Conservation (phyloP, 2,113 vertebrate genomes). For the Psittacus erithacus region DNA sequence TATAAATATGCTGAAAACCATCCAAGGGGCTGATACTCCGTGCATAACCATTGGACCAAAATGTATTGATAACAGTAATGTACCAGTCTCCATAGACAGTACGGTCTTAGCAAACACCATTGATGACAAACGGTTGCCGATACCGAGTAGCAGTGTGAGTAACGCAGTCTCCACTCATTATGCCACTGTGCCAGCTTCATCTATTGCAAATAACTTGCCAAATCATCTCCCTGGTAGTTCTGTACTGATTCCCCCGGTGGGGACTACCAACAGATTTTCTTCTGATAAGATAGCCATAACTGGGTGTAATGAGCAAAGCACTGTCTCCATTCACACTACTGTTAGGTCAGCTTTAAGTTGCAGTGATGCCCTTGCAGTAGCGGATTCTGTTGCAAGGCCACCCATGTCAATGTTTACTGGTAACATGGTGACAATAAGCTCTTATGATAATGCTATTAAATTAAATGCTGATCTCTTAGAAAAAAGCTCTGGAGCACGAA, state of each 20-base stretch:
- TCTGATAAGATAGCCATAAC: slow-evolving; percentile 78
- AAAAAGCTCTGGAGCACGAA: slow-evolving; percentile 67
- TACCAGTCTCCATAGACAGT: slow-evolving; percentile 60
- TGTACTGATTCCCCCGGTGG: slow-evolving; percentile 76
- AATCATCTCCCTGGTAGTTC: slow-evolving; percentile 78
- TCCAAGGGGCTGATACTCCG: slow-evolving; percentile 76
- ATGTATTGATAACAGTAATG: slow-evolving; percentile 72
- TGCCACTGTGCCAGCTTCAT: slow-evolving; percentile 76
- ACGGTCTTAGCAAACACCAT: slow-evolving; percentile 37
- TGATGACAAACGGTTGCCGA: slow-evolving; percentile 72
- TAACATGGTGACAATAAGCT: slow-evolving; percentile 72
- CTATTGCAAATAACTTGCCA: slow-evolving; percentile 77
- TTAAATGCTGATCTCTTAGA: slow-evolving; percentile 72
- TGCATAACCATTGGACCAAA: slow-evolving; percentile 81
- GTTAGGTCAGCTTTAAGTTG: slow-evolving; percentile 70
- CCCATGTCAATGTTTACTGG: slow-evolving; percentile 75
- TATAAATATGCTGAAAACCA: slow-evolving; percentile 77
- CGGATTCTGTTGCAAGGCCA: slow-evolving; percentile 66
- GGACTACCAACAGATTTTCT: slow-evolving; percentile 70
- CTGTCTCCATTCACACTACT: slow-evolving; percentile 55
- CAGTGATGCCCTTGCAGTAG: slow-evolving; percentile 32
- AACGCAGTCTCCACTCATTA: slow-evolving; percentile 66
- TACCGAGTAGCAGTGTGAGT: slow-evolving; percentile 64
- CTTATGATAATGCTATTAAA: slow-evolving; percentile 67
- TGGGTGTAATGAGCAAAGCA: slow-evolving; percentile 69